Evolutionary conservation across 2,888 invertebrate genomes (phyloP).

Genomic region (Ischnura elegans): DNA sequence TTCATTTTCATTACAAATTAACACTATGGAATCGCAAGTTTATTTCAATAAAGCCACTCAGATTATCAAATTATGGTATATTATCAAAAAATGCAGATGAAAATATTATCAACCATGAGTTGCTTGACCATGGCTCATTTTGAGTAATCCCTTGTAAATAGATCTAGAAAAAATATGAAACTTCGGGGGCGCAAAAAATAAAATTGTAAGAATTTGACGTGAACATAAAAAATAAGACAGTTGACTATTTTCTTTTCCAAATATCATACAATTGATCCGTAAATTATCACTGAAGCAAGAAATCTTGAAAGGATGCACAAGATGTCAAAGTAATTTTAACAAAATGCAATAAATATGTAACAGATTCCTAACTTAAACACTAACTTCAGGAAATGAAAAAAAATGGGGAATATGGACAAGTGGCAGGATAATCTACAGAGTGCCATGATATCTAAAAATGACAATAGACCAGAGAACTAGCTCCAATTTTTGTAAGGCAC

Average conservation of each 20-base stretch:
- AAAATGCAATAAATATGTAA: not conserved
- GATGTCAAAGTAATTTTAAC: not conserved
- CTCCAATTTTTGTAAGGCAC: conserved; percentile 55
- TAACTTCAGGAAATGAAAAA: not conserved
- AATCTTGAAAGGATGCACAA: not conserved
- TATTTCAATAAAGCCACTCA: not conserved
- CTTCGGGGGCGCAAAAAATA: too few species aligned
- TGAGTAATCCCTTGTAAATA: not conserved
- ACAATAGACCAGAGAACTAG: not conserved
- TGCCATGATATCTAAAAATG: conserved; percentile 11
- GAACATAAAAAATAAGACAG: not conserved
- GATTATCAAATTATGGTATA: not conserved
- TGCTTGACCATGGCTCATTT: not conserved
- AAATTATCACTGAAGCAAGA: not conserved
- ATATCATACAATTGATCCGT: not conserved
- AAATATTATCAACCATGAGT: not conserved
- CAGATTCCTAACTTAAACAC: not conserved
- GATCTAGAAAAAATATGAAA: conserved; percentile 44
- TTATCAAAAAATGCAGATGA: not conserved
- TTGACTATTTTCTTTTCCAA: not conserved
- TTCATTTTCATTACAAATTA: not conserved
- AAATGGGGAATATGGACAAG: not conserved
- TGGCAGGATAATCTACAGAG: not conserved
- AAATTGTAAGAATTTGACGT: not conserved
- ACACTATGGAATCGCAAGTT: not conserved